Conservation (phyloP, 2,113 vertebrate genomes). For the Apus apus region DNA sequence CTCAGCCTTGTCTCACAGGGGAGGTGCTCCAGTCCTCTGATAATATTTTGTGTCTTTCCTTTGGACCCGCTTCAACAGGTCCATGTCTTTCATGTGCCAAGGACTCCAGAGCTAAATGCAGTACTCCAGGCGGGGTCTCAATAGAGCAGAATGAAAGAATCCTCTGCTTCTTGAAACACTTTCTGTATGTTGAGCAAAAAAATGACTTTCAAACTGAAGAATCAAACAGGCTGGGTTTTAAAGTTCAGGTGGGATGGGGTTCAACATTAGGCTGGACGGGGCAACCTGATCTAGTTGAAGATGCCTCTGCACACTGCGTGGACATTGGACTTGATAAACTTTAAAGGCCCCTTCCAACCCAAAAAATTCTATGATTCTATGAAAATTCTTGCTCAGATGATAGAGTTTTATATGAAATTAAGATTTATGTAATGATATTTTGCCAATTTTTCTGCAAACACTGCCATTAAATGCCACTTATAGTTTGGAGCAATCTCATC, state of each 20-base stretch:
- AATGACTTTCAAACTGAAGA: background rate
- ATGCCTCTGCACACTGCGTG: too few relatives aligned
- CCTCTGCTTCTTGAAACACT: background rate
- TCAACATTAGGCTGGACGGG: too few relatives aligned
- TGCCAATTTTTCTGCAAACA: background rate
- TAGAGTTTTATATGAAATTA: background rate
- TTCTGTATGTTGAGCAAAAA: background rate
- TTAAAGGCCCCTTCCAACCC: too few relatives aligned
- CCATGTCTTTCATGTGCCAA: background rate
- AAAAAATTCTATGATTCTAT: too few relatives aligned
- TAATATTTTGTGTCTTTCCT: background rate
- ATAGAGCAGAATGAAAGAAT: background rate
- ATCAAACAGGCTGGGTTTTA: background rate
- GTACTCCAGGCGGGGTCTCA: too few relatives aligned
- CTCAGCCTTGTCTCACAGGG: background rate
- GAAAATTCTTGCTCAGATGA: background rate
- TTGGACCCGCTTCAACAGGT: background rate
- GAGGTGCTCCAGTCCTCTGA: background rate
- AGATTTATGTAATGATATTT: background rate
- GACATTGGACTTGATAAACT: too few relatives aligned
- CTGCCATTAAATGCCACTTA: background rate
- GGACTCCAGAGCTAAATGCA: rapidly evolving
- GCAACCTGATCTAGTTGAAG: too few relatives aligned
- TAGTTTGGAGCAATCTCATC: background rate
- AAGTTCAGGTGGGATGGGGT: too few relatives aligned